phyloP scores from a whole-genome alignment of 2,797 vertebrate genomes.

The Sebastolobus alascanus region DNA sequence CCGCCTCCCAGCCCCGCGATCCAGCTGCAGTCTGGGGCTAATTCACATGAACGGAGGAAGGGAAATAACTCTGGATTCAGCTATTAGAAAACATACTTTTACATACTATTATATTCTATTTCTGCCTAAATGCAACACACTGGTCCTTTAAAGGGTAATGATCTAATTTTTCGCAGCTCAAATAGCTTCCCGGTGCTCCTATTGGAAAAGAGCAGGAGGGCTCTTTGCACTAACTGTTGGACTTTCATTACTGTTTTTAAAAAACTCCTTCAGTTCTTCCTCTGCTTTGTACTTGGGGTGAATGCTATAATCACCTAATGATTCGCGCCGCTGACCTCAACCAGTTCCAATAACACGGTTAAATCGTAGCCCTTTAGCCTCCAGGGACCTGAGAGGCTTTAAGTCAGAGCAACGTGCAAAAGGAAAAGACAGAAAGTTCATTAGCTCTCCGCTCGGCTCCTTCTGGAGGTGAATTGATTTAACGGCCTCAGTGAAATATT shows the following conservation, averaged over 20 bases:
- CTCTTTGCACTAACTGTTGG: background rate
- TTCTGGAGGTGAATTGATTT: slow-evolving; percentile 75
- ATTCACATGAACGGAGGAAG: too few species aligned
- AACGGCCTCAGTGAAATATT: slow-evolving; percentile 76
- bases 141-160: slow-evolving; percentile 21
- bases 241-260: slow-evolving; percentile 35
- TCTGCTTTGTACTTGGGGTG: slow-evolving; percentile 27
- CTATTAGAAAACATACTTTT: background rate
- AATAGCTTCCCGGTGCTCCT: slow-evolving; percentile 1
- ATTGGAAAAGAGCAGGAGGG: slow-evolving; percentile 32
- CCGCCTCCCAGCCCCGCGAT: too few species aligned
- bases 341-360: slow-evolving; percentile 48
- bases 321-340: slow-evolving; percentile 27
- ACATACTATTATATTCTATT: background rate
- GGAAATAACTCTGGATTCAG: too few species aligned
- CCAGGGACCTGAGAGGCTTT: slow-evolving; percentile 26
- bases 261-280: slow-evolving; percentile 19
- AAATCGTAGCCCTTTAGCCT: slow-evolving; percentile 31
- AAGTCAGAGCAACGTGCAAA: slow-evolving; percentile 39
- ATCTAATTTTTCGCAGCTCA: background rate
- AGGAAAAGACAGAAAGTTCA: slow-evolving; percentile 47
- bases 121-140: background rate
- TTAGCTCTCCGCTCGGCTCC: slow-evolving; percentile 39
- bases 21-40: too few species aligned
- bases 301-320: slow-evolving; percentile 27